Evolutionary conservation across 2,797 vertebrate genomes (phyloP), one percentile per base, ranked within the genome.

Genomic region (Chaunax sp.): DNA sequence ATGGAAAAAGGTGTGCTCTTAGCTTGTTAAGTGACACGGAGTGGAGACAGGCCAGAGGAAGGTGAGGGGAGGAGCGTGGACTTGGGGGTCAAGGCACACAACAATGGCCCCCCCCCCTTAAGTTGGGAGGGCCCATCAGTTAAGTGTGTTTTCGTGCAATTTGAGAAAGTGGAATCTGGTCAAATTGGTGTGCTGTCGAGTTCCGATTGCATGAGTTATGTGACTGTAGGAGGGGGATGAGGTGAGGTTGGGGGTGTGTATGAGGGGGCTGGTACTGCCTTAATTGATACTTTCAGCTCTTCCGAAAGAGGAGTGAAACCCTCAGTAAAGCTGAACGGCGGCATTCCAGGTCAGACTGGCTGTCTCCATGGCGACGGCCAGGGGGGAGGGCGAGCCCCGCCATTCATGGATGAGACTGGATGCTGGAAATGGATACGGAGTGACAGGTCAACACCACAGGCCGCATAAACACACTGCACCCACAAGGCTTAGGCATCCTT

Each of bases 281-380:
- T 82, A 87, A 88, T 80, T 89, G 77, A 88, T 85, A 80, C 74
- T 81, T 84, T 72, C 65, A 82, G 78, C 63, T 68, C 80, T 81
- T 85, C 66, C 8, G 20, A 81, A 75, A 69, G 57, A 69, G 64
- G 62, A 78, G 77, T 46, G 50, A 77, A 80, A 77, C 81, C 89
- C 88, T 87, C 28, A 74, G 90, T 58, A 85, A 87, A 73, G 78
- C 66, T 82, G 52, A 83, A 78, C 78, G 58, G 82, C 70, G 80
- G 89, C 90, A 89, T 92, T 90, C 91, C 90, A 91, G 93, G 93
- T 94, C 94, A 96, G 93, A 95, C 95, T 92, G 92, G 80, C 92
- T 93, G 93, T 93, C 82, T 91, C 95, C 90, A 93, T 74, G 81
- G 68, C 1, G 72, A 89, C 87, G 82, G 82, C 73, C 85, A 85